Percentiles rank a stretch among this genome's conserved stretches.
Conservation (phyloP, 2,888 invertebrate species). For the Cephonodes hylas region DNA sequence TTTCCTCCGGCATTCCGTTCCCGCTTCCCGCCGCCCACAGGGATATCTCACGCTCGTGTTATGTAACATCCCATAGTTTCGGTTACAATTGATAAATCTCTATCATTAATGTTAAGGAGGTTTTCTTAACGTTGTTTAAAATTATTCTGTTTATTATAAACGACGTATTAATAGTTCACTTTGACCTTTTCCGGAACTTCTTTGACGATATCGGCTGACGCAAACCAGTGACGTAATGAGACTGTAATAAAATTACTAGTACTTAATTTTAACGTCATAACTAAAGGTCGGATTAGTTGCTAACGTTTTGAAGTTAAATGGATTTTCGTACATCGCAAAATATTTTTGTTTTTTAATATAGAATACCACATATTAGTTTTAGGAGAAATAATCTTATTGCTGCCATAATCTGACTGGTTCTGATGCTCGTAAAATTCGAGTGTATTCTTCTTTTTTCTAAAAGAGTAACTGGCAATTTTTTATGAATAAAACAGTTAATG, state of each 20-base stretch:
- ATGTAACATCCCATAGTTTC: constrained; percentile 69
- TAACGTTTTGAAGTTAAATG: background rate
- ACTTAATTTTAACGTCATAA: background rate
- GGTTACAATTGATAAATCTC: constrained; percentile 63
- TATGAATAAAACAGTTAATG: background rate
- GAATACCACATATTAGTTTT: too few species aligned
- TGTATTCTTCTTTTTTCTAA: too few species aligned
- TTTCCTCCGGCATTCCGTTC: constrained; percentile 78
- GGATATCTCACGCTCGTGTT: constrained; percentile 75
- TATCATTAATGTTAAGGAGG: constrained; percentile 38
- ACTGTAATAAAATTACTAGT: background rate
- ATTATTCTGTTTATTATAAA: constrained; percentile 18
- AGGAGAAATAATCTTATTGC: too few species aligned
- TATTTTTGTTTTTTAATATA: too few species aligned
- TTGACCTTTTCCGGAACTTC: constrained; percentile 12
- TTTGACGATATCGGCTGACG: constrained; percentile 18
- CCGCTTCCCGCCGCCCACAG: constrained; percentile 74
- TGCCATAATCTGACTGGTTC: too few species aligned
- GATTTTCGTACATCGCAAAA: background rate
- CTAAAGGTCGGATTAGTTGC: background rate
- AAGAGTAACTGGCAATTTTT: background rate
- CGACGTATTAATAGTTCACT: constrained; percentile 19
- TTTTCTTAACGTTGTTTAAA: constrained; percentile 22
- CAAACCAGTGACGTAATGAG: background rate
- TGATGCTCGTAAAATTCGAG: too few species aligned